Evolutionary conservation across 2,113 vertebrate species (phyloP).

Genomic region (Paracanthobrama guichenoti): DNA sequence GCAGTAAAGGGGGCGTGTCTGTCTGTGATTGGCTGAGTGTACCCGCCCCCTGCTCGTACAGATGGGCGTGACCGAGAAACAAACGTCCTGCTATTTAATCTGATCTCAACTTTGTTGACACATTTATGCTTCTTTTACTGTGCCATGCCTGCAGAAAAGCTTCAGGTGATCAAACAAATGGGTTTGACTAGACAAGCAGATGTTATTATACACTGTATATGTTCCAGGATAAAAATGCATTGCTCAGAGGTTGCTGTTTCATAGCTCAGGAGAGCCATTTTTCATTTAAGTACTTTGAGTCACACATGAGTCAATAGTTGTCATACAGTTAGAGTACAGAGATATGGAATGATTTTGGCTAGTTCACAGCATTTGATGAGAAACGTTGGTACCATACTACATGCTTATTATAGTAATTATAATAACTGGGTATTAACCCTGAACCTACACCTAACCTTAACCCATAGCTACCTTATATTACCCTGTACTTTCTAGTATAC

Average conservation of each 20-base stretch:
- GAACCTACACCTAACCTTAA: too few relatives aligned
- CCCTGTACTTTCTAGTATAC: too few relatives aligned
- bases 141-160: neutral
- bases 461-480: too few relatives aligned
- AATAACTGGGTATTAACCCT: too few relatives aligned
- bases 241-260: neutral
- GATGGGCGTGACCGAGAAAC: constrained; percentile 55
- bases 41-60: constrained; percentile 57
- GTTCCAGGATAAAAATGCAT: neutral
- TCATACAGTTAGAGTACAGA: neutral
- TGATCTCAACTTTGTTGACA: neutral
- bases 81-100: constrained; percentile 40
- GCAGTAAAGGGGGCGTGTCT: constrained; percentile 57
- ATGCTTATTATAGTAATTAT: too few relatives aligned
- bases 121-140: neutral
- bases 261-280: neutral
- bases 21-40: constrained; percentile 61
- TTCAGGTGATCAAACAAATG: neutral
- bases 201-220: neutral
- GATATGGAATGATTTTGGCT: neutral
- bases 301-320: neutral
- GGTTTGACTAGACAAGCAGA: neutral
- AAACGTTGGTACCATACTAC: neutral
- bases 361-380: neutral
- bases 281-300: neutral